These are phyloP conservation scores for Ectobius pallidus DNA, from an alignment of 2,888 invertebrate species.

Conservation along the genomic window DNA sequence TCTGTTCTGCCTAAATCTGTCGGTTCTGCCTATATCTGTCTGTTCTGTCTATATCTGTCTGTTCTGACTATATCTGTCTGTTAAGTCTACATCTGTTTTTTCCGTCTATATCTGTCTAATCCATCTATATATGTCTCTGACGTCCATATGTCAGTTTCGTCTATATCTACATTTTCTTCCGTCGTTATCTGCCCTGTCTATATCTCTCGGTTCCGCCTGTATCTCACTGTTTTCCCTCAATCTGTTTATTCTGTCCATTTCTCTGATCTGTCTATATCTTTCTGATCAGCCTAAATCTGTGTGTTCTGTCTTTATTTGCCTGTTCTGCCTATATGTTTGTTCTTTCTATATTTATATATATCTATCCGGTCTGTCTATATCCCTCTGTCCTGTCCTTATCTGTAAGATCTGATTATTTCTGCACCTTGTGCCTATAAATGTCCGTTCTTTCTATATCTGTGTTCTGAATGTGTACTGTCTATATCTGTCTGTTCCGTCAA, in stretches of 20 bases:
- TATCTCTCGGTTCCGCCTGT: not conserved
- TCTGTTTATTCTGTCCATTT: not conserved
- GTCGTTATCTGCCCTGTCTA: not conserved
- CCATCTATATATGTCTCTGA: not conserved
- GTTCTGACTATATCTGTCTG: not conserved
- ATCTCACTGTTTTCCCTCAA: not conserved
- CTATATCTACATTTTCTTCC: not conserved
- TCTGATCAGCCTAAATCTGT: not conserved
- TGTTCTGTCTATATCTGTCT: not conserved
- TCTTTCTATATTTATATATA: too few relatives aligned
- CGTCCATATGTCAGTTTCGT: not conserved
- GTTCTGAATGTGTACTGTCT: not conserved
- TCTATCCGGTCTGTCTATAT: too few relatives aligned
- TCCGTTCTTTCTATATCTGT: not conserved
- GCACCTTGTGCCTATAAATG: too few relatives aligned
- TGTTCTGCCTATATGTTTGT: not conserved
- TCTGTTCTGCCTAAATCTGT: too few relatives aligned
- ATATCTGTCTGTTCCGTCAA: not conserved
- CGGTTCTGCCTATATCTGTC: too few relatives aligned
- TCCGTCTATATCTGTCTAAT: not conserved
- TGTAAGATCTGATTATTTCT: too few relatives aligned
- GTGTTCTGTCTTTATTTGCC: not conserved
- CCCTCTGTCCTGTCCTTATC: too few relatives aligned
- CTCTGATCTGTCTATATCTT: not conserved
- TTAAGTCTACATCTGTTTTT: too few relatives aligned